Evolutionary conservation across 2,113 vertebrate genomes (phyloP).

Genomic region (Seriola rivoliana): DNA sequence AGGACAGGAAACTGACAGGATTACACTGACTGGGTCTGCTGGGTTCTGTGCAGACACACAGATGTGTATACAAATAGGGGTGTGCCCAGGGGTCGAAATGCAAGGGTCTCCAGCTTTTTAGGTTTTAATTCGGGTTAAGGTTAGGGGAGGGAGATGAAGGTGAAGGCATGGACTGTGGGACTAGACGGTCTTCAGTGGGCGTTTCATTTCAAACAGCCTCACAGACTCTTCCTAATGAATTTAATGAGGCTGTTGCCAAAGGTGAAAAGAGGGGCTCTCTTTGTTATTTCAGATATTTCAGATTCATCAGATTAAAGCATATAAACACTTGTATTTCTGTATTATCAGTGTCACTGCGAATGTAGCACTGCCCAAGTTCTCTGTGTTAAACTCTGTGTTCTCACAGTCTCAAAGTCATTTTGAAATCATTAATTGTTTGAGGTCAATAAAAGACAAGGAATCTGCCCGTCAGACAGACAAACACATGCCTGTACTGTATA

Average conservation of each 20-base stretch:
- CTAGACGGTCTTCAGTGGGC: neutral
- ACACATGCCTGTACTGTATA: neutral
- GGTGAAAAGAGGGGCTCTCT: neutral
- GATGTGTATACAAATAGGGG: slow-evolving; percentile 2
- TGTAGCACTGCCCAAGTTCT: neutral
- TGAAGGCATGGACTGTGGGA: slow-evolving; percentile 9
- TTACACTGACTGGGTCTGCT: slow-evolving; percentile 58
- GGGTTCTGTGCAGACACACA: slow-evolving; percentile 35
- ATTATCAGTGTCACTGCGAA: neutral
- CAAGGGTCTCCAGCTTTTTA: neutral
- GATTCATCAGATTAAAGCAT: neutral
- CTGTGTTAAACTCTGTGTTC: neutral
- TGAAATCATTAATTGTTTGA: neutral
- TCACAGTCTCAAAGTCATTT: neutral
- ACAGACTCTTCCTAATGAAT: neutral
- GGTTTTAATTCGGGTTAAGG: neutral
- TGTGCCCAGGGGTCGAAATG: neutral
- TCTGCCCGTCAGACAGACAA: slow-evolving; percentile 16
- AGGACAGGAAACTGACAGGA: slow-evolving; percentile 68
- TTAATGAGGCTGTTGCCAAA: neutral
- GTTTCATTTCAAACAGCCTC: slow-evolving; percentile 1
- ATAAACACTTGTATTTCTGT: neutral
- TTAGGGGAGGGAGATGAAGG: neutral
- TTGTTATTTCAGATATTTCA: neutral
- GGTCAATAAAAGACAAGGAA: neutral